Base-by-base conservation (phyloP, 2,113 vertebrate genomes). In the Pluvianellus socialis region DNA sequence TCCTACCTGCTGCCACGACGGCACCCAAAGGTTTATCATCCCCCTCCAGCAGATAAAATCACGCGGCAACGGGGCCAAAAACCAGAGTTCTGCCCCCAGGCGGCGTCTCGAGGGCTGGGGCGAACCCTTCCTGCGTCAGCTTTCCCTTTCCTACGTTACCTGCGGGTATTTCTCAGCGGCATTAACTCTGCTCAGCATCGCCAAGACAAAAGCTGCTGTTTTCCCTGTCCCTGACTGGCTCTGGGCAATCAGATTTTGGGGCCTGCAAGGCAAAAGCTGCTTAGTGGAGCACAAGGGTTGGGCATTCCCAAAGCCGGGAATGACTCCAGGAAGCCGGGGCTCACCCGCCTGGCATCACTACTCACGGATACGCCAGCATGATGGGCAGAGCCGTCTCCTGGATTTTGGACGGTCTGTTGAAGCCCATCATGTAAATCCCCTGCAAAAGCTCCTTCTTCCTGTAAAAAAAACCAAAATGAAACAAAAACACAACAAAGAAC, bases 221-320 rank as follows among this genome's bases (percentile, higher is more conserved):
- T 98, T 98, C 35, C 98, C 98, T n/a, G 98, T 98, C 62, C 98
- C 98, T 44, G 98, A 98, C 96, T 98, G 98, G 96, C 98, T 98
- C 96, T 98, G 98, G 10, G 98, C 98, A 90, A 98, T 98, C 77
- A 98, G 97, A 82, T 98, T 98, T 93, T 98, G 98, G 67, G 98
- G 98, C 87, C 98, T 98, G 94, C 16, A 95, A 94, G 76, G 90
- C 66, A 95, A 96, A 97, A 38, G 70, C 70, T 33, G 81, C 90
- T 93, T 17, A 68, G 76, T 6, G 30, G 35, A 4, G 7, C 0
- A 1, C 6, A 18, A 44, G 47, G 66, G 38, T 26, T 0, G 21
- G 33, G 76, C 0, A 0, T 12, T 20, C 47, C 22, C 12, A 1
- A 6, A 1, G 15, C 8, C 12, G 4, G 33, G 20, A 35, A 28